These are phyloP conservation scores for Ormyrus thymus DNA, from an alignment of 2,888 invertebrate genomes.

Conservation along the genomic window DNA sequence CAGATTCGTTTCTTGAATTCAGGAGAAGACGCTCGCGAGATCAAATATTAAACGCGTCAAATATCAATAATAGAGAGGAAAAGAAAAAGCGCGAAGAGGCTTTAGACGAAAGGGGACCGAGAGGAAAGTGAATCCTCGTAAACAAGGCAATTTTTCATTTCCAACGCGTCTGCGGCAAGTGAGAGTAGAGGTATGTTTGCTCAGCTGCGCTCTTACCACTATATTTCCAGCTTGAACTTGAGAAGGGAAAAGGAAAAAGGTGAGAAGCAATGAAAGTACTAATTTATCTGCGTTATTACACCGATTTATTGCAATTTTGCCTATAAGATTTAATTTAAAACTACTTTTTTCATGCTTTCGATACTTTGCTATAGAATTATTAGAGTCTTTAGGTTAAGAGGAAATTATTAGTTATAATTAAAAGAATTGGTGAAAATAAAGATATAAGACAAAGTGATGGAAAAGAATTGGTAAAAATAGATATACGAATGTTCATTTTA, in stretches of 20 bases:
- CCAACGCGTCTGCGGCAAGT: not conserved
- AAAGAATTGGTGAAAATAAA: too few species aligned
- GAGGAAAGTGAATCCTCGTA: constrained; percentile 1
- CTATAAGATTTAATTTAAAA: too few species aligned
- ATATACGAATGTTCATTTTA: too few species aligned
- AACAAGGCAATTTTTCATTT: constrained; percentile 38
- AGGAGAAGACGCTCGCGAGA: not conserved
- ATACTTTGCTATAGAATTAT: too few species aligned
- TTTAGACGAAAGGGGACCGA: not conserved
- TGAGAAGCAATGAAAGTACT: constrained; percentile 2
- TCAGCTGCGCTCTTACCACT: constrained; percentile 14
- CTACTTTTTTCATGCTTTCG: too few species aligned
- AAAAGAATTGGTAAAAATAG: too few species aligned
- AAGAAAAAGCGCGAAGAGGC: not conserved
- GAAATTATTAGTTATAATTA: too few species aligned
- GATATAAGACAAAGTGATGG: too few species aligned
- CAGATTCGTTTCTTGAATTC: constrained; percentile 25
- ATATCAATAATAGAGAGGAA: constrained; percentile 7
- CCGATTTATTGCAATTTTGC: not conserved
- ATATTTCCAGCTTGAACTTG: constrained; percentile 12
- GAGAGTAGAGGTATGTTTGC: constrained; percentile 16
- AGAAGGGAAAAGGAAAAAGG: not conserved
- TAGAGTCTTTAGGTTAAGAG: too few species aligned
- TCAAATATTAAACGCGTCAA: constrained; percentile 19
- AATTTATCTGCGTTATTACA: constrained; percentile 8